Conservation (phyloP, 1,140 invertebrate genomes). For the Phenacoccus solenopsis region DNA sequence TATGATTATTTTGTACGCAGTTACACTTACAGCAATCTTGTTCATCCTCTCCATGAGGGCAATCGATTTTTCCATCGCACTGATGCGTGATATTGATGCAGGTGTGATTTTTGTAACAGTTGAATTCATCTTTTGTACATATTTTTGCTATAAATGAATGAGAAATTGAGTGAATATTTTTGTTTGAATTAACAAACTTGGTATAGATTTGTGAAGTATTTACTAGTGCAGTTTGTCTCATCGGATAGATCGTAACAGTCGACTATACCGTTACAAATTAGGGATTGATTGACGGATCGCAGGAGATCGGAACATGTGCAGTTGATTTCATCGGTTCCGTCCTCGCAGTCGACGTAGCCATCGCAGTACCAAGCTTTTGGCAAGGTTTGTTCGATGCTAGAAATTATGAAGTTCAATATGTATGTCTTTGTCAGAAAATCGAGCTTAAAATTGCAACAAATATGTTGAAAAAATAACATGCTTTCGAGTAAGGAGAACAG, state of each 20-base stretch:
- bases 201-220: too few relatives aligned
- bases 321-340: constrained; percentile 60
- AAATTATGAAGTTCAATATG: too few relatives aligned
- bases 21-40: constrained; percentile 46
- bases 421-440: too few relatives aligned
- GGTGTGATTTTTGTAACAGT: constrained; percentile 41
- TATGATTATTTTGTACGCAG: too few relatives aligned
- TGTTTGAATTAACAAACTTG: too few relatives aligned
- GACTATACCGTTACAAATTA: constrained; percentile 61
- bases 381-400: constrained; percentile 50
- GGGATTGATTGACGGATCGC: constrained; percentile 28
- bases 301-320: constrained; percentile 62
- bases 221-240: constrained; percentile 49
- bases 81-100: constrained; percentile 48
- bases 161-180: too few relatives aligned
- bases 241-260: constrained; percentile 65
- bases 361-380: constrained; percentile 48
- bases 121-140: constrained; percentile 36
- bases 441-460: constrained; percentile 29
- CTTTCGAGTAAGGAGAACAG: neutral
- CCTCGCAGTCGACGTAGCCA: constrained; percentile 58
- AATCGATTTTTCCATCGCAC: constrained; percentile 58
- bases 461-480: constrained; percentile 15
- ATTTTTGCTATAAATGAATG: too few relatives aligned
- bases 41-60: constrained; percentile 61